Conservation (phyloP, 2,888 invertebrate species). For the Caenorhabditis sp. region DNA sequence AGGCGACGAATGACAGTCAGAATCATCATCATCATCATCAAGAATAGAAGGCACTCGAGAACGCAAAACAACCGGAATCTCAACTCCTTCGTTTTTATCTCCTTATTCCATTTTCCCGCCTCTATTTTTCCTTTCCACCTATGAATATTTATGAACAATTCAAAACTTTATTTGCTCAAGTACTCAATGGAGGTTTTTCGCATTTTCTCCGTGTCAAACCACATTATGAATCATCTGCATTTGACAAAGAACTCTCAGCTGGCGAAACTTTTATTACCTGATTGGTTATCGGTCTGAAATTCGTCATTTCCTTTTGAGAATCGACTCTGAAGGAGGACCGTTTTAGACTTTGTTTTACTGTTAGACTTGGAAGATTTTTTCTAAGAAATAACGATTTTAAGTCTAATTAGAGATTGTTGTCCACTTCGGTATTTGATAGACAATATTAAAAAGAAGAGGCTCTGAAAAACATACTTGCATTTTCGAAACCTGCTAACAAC, state of each 20-base stretch:
- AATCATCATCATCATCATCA: conserved; percentile 42
- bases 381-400: no score
- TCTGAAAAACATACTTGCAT: no score
- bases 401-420: no score
- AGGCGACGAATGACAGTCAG: conserved; percentile 55
- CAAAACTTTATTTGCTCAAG: conserved; percentile 35
- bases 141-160: no score
- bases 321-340: no score
- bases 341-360: no score
- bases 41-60: conserved; percentile 10
- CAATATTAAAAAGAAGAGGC: no score
- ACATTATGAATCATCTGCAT: conserved; percentile 32
- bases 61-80: neutral
- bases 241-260: conserved; percentile 13
- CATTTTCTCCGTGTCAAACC: conserved; percentile 18
- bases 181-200: conserved; percentile 27
- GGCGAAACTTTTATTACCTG: neutral
- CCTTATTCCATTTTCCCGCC: neutral
- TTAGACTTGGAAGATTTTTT: no score
- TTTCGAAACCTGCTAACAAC: no score
- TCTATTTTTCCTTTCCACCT: neutral
- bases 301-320: neutral
- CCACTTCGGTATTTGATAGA: no score
- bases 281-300: neutral
- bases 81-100: neutral